phyloP scores from a whole-genome alignment of 2,797 vertebrate genomes.

The Poeciliopsis infans region DNA sequence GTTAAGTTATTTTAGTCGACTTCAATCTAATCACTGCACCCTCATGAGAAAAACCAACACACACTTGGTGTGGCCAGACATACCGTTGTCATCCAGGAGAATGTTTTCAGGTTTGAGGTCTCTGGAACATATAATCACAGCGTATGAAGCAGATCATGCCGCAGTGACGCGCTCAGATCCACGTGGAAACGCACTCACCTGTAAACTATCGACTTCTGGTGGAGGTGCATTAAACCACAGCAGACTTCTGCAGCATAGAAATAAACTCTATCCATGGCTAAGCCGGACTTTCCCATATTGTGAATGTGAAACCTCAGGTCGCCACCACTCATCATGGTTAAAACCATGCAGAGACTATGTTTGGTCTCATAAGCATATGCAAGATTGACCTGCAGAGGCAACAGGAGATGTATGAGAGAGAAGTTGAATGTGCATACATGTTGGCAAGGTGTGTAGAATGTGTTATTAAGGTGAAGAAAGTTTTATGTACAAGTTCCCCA shows the following conservation, averaged over 20 bases:
- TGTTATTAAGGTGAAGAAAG: neutral
- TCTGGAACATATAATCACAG: conserved; percentile 72
- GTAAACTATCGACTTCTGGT: conserved; percentile 83
- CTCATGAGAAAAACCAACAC: neutral
- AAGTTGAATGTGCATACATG: neutral
- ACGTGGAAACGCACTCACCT: conserved; percentile 68
- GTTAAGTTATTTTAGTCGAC: neutral
- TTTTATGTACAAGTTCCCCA: neutral
- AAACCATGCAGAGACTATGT: conserved; percentile 85
- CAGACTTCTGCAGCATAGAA: conserved; percentile 89
- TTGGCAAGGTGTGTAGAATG: neutral
- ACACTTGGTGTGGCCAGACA: conserved; percentile 7
- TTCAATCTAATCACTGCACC: neutral
- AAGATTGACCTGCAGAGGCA: conserved; percentile 81
- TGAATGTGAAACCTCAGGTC: conserved; percentile 89
- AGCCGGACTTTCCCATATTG: conserved; percentile 81
- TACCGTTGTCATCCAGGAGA: conserved; percentile 86
- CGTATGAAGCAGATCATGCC: neutral
- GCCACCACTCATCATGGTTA: conserved; percentile 89
- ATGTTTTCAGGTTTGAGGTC: conserved; percentile 99
- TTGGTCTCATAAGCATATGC: conserved; percentile 89
- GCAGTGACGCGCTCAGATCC: neutral
- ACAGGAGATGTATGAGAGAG: neutral
- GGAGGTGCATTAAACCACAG: conserved; percentile 86
- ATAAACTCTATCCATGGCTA: conserved; percentile 70